These are phyloP conservation scores for Epinephelus coioides DNA, from an alignment of 2,797 vertebrate species.

Conservation along the genomic window DNA sequence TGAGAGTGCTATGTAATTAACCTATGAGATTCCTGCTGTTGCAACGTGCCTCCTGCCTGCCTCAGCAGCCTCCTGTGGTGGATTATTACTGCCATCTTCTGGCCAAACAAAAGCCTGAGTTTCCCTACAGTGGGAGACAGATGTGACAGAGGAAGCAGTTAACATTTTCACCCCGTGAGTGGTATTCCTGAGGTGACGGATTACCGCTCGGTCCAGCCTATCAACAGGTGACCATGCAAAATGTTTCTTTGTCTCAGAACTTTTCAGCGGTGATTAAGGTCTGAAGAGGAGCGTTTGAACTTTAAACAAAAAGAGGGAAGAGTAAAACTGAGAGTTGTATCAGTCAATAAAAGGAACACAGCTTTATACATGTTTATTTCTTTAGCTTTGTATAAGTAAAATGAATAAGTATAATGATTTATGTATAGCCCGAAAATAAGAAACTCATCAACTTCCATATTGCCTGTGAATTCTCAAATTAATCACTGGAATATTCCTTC, in stretches of 20 bases:
- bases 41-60: slow-evolving; percentile 75
- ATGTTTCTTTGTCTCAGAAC: neutral
- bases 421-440: neutral
- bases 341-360: neutral
- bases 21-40: slow-evolving; percentile 78
- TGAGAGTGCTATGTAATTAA: slow-evolving; percentile 86
- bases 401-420: too few species aligned
- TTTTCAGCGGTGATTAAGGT: neutral
- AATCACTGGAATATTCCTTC: neutral
- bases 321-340: neutral
- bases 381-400: too few species aligned
- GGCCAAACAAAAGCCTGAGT: slow-evolving; percentile 12
- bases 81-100: slow-evolving; percentile 82
- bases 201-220: slow-evolving; percentile 1
- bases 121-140: neutral
- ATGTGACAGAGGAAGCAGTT: slow-evolving; percentile 8
- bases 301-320: neutral
- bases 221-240: slow-evolving; percentile 2
- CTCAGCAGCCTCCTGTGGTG: slow-evolving; percentile 50
- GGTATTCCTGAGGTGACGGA: slow-evolving; percentile 15
- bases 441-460: neutral
- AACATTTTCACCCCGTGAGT: slow-evolving; percentile 14
- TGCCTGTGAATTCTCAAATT: neutral
- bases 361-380: neutral
- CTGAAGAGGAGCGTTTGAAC: neutral